phyloP scores from a whole-genome alignment of 2,113 vertebrate species.

The Ctenomys sociabilis region DNA sequence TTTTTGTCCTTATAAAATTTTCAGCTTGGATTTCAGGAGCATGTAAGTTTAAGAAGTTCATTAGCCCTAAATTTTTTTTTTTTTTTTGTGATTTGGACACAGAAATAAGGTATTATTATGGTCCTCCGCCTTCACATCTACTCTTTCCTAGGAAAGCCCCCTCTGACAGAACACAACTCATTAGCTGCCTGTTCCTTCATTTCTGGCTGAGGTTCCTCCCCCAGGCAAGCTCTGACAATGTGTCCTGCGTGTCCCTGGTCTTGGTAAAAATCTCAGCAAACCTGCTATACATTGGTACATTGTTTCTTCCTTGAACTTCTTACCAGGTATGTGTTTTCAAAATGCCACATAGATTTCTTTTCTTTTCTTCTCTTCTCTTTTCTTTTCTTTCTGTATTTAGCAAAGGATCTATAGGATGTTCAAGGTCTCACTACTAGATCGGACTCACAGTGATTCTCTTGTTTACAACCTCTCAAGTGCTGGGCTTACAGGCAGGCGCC shows the following conservation, averaged over 20 bases:
- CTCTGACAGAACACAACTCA: not conserved
- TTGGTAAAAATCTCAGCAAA: not conserved
- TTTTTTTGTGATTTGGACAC: not conserved
- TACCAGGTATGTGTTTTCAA: not conserved
- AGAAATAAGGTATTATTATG: not conserved
- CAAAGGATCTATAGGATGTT: too few species aligned
- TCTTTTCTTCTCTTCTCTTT: not conserved
- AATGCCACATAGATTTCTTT: not conserved
- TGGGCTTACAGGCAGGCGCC: too few species aligned
- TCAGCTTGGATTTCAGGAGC: not conserved
- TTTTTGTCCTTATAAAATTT: not conserved
- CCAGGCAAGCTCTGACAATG: not conserved
- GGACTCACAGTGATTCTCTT: too few species aligned
- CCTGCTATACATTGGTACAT: not conserved
- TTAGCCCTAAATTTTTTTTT: not conserved
- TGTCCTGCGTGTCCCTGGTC: not conserved
- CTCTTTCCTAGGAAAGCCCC: not conserved
- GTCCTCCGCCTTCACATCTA: not conserved
- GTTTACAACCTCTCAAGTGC: too few species aligned
- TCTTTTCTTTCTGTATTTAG: too few species aligned
- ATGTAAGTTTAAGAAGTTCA: slow-evolving; percentile 4
- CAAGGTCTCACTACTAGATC: too few species aligned
- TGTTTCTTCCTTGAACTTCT: not conserved
- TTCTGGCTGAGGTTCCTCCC: not conserved
- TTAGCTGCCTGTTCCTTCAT: not conserved